Conservation (phyloP, 1,140 invertebrate genomes). For the Lerema accius region DNA sequence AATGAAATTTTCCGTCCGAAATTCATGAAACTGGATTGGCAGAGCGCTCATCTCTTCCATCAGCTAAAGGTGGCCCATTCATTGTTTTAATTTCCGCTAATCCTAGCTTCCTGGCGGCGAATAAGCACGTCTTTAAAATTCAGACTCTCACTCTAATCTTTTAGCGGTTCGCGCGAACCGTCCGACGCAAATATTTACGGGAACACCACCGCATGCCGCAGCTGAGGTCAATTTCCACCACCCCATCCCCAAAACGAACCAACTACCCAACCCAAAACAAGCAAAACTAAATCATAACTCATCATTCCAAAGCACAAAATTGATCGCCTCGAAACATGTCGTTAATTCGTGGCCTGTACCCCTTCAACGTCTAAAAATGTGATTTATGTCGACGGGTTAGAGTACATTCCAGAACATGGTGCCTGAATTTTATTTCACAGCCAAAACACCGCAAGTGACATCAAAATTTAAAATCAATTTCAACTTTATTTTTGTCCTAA, state of each 20-base stretch:
- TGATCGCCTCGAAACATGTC: conserved; percentile 14
- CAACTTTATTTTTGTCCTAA: not conserved
- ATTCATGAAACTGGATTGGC: conserved; percentile 4
- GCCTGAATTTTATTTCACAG: conserved; percentile 17
- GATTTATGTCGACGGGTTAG: conserved; percentile 52
- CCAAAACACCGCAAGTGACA: conserved; percentile 29
- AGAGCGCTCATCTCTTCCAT: not conserved
- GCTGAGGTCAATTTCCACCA: conserved; percentile 70
- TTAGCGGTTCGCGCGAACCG: conserved; percentile 58
- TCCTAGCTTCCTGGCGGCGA: conserved; percentile 6
- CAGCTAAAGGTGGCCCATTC: not conserved
- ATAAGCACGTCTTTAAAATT: conserved; percentile 54
- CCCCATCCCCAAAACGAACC: conserved; percentile 36
- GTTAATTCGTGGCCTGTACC: conserved; percentile 45
- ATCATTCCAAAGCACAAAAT: conserved; percentile 33
- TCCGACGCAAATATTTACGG: conserved; percentile 73
- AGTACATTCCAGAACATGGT: conserved; percentile 50
- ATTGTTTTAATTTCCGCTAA: conserved; percentile 26
- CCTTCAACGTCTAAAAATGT: conserved; percentile 48
- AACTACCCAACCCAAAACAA: conserved; percentile 23
- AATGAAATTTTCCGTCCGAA: conserved; percentile 2
- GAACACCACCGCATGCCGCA: conserved; percentile 61
- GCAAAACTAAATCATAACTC: conserved; percentile 37
- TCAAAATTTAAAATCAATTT: conserved; percentile 13
- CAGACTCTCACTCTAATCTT: conserved; percentile 63